Conservation (phyloP, 2,797 vertebrate genomes). For the Leptodactylus fallax region DNA sequence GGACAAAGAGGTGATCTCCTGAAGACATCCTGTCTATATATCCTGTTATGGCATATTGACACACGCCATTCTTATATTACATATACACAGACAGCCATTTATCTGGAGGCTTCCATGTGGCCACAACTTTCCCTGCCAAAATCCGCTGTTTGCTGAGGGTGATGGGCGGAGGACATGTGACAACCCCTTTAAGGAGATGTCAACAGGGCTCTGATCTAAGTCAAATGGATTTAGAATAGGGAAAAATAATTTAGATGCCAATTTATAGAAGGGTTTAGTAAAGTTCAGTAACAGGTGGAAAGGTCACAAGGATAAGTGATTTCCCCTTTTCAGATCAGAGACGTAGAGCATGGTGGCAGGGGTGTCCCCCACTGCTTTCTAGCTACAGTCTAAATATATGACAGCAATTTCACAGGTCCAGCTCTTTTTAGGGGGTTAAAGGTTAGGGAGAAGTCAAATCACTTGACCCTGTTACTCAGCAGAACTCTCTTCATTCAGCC, state of each 20-base stretch:
- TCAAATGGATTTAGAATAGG: background rate
- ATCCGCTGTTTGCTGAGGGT: too few relatives aligned
- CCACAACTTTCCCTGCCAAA: too few relatives aligned
- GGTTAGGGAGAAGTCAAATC: background rate
- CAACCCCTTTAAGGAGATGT: background rate
- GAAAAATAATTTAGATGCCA: background rate
- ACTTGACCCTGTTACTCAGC: slow-evolving; percentile 22
- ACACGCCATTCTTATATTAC: too few relatives aligned
- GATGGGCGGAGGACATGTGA: too few relatives aligned
- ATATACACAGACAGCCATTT: too few relatives aligned
- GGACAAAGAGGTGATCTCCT: too few relatives aligned
- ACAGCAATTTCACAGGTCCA: background rate
- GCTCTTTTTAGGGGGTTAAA: slow-evolving; percentile 1
- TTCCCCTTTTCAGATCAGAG: background rate
- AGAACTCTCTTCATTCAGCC: background rate
- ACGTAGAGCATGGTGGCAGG: background rate
- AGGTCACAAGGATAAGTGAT: slow-evolving; percentile 5
- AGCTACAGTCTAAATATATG: background rate
- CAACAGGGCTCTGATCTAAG: background rate
- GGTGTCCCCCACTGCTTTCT: background rate
- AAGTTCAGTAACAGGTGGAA: background rate
- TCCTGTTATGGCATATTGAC: too few relatives aligned
- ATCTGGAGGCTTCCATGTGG: too few relatives aligned
- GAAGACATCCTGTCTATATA: too few relatives aligned
- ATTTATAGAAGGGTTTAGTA: background rate